These are phyloP conservation scores for Neodiprion lecontei DNA, from an alignment of 1,140 invertebrate species.

Conservation along the genomic window DNA sequence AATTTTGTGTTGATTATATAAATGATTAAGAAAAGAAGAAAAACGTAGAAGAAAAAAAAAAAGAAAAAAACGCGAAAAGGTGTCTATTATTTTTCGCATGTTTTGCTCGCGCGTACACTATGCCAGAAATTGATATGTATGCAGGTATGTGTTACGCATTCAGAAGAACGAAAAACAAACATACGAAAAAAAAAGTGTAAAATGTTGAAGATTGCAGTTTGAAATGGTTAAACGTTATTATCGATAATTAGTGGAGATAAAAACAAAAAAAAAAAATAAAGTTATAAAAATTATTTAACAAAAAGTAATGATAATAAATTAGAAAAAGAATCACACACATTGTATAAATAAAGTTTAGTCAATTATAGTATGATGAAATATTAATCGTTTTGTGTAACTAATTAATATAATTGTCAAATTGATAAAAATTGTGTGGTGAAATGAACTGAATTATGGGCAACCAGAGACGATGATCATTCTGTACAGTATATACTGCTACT, in stretches of 20 bases:
- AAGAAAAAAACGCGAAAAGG: conserved; percentile 11
- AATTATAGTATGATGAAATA: conserved; percentile 53
- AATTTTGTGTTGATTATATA: conserved; percentile 36
- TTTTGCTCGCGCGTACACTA: conserved; percentile 21
- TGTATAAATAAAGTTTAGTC: conserved; percentile 58
- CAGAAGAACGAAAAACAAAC: not conserved
- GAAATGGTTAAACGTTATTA: conserved; percentile 25
- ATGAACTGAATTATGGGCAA: conserved; percentile 58
- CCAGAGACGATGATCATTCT: conserved; percentile 52
- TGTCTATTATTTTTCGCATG: conserved; percentile 13
- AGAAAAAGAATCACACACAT: conserved; percentile 37
- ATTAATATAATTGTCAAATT: conserved; percentile 27
- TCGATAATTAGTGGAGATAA: conserved; percentile 7
- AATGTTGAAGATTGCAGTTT: conserved; percentile 20
- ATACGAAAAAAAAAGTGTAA: conserved; percentile 11
- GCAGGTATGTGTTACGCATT: no score
- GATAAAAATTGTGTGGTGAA: conserved; percentile 21
- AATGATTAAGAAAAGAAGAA: conserved; percentile 22
- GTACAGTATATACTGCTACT: conserved; percentile 38
- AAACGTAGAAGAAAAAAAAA: conserved; percentile 16
- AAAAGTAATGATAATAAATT: conserved; percentile 25
- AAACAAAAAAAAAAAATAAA: conserved; percentile 22
- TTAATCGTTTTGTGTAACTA: conserved; percentile 51
- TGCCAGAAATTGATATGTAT: no score
- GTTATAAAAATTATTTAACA: conserved; percentile 28